Evolutionary conservation across 2,797 vertebrate species (phyloP).

Genomic region (Pangasius djambal): DNA sequence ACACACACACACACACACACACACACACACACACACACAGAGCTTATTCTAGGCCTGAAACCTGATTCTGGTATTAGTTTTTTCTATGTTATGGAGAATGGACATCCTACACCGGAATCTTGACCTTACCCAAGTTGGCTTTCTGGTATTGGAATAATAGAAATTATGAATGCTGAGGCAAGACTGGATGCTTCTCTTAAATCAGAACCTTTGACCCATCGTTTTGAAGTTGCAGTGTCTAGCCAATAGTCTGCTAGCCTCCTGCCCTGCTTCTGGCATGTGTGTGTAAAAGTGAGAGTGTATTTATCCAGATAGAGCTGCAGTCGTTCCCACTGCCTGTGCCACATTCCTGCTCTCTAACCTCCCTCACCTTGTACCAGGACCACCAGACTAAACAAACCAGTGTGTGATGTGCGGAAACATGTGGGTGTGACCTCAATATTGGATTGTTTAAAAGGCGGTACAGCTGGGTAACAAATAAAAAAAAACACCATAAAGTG

Average conservation of each 20-base stretch:
- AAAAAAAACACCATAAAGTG: neutral
- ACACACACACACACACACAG: neutral
- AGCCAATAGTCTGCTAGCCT: neutral
- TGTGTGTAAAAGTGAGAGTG: slow-evolving; percentile 48
- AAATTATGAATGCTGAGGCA: neutral
- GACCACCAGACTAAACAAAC: slow-evolving; percentile 30
- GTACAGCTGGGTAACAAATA: neutral
- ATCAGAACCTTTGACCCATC: neutral
- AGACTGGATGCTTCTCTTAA: neutral
- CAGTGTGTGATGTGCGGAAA: slow-evolving; percentile 45
- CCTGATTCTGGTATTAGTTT: neutral
- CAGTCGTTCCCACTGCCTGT: slow-evolving; percentile 63
- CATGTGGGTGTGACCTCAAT: slow-evolving; percentile 13
- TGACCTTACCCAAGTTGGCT: neutral
- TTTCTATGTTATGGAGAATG: neutral
- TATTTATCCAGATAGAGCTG: slow-evolving; percentile 61
- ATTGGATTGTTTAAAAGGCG: neutral
- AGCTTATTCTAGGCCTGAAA: slow-evolving; percentile 10
- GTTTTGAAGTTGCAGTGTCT: neutral
- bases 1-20: neutral
- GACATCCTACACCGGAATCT: neutral
- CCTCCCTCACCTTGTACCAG: slow-evolving; percentile 2
- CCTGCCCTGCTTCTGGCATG: slow-evolving; percentile 39
- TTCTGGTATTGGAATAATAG: neutral
- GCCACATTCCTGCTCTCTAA: slow-evolving; percentile 49